Evolutionary conservation across 2,797 vertebrate genomes (phyloP), one percentile per base, ranked within the genome.

Genomic region (Falco peregrinus): DNA sequence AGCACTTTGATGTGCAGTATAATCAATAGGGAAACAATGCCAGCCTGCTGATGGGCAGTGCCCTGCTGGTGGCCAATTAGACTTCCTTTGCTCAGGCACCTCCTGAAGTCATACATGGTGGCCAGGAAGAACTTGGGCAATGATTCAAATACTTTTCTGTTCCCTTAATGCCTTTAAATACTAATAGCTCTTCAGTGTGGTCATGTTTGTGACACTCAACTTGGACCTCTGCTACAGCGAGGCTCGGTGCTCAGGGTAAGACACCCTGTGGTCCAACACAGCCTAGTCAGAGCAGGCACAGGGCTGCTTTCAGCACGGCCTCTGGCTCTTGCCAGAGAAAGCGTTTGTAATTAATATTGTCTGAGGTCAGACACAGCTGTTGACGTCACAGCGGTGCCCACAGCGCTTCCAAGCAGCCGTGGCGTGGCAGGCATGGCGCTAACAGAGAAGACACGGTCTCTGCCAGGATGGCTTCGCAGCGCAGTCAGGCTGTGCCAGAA

Each of bases 381-480:
- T 54, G 43, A 37, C 59, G 39, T 16, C 2, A 31, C 29, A 4
- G 33, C 39, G 16, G 29, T 22, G 26, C 60, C 60, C 81, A 37
- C 17, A 31, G 71, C 7, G 59, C 60, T 69, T 33, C 77, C 37
- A 45, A 29, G 8, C 21, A 39, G 35, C 21, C 41, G 2, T 3
- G 31, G 9, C 1, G 2, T 8, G 37, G 50, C 10, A 25, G 51
- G 37, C 50, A 47, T 1, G 2, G 13, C 13, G 57, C n/a, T 65
- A 3, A 24, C 1, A 50, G 67, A 20, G 53, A 6, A 63, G 43
- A 41, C 6, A 2, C 0, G 1, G 9, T 16, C 17, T 63, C 41
- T 57, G 70, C 28, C 57, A 35, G 71, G 37, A 31, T 0, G 0
- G 61, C 20, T 29, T 74, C 37, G 6, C 33, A 25, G 45, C 0